A percentile compares a stretch with the other conserved stretches of the same genome.
Conservation (phyloP, 2,888 invertebrate species). For the Leptarthrus brevirostris region DNA sequence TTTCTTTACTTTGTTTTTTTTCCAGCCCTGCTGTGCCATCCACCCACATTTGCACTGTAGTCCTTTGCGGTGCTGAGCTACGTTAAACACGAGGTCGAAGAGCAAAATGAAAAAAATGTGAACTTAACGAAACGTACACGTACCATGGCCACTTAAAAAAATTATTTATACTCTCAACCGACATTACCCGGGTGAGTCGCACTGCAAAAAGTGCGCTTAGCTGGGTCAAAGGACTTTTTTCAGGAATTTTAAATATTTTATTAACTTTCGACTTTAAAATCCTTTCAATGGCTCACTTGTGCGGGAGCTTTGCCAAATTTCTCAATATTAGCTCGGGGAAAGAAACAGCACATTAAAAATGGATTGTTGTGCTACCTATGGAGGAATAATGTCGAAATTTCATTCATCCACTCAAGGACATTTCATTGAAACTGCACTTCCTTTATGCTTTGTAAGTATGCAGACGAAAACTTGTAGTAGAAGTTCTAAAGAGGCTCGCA, state of each 20-base stretch:
- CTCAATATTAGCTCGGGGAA: background rate
- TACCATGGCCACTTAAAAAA: background rate
- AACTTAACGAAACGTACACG: conserved; percentile 1
- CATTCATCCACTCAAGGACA: no score
- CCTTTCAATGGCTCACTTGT: conserved; percentile 11
- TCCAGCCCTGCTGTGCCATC: background rate
- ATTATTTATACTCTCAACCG: conserved; percentile 19
- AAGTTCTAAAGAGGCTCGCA: no score
- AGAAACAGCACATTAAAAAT: background rate
- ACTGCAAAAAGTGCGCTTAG: background rate
- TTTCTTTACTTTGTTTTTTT: background rate
- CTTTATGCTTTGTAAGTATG: no score
- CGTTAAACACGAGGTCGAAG: background rate
- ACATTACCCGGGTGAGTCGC: conserved; percentile 10
- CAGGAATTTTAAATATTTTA: conserved; percentile 39
- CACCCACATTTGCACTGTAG: conserved; percentile 28
- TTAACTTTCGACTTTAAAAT: conserved; percentile 13
- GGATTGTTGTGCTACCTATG: no score
- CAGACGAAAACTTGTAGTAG: no score
- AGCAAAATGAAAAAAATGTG: background rate
- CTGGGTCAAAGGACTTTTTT: conserved; percentile 28
- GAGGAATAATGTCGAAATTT: no score
- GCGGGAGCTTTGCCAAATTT: conserved; percentile 13
- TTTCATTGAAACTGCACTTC: no score
- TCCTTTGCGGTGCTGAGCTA: background rate